Percentiles rank a stretch among this genome's conserved stretches.
These are phyloP conservation scores for Oasisia sp. DNA, from an alignment of 2,888 invertebrate species.

Conservation along the genomic window DNA sequence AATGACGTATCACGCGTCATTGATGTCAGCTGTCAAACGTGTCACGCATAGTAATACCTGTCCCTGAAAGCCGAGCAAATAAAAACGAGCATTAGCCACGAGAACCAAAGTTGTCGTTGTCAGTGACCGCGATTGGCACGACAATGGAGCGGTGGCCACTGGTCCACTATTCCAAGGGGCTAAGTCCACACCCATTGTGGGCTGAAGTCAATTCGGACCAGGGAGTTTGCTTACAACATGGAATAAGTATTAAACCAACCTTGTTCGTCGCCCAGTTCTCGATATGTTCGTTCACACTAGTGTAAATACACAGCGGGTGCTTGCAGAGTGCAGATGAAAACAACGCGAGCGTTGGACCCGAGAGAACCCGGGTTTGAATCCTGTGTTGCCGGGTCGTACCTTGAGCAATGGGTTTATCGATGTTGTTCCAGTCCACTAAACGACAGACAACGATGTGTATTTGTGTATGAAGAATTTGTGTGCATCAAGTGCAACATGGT, in stretches of 20 bases:
- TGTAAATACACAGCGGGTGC: too few relatives aligned
- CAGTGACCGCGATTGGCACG: not conserved
- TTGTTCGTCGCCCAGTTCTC: too few relatives aligned
- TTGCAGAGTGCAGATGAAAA: too few relatives aligned
- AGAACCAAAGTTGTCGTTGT: not conserved
- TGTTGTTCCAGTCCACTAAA: too few relatives aligned
- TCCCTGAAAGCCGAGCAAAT: not conserved
- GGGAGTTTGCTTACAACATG: not conserved
- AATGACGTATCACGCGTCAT: not conserved
- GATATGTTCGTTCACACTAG: too few relatives aligned
- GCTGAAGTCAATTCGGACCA: not conserved
- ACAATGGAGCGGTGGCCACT: not conserved
- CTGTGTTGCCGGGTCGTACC: too few relatives aligned
- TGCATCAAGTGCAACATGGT: too few relatives aligned
- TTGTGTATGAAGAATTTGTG: too few relatives aligned
- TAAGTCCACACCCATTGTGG: not conserved
- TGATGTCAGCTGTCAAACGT: not conserved
- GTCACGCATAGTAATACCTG: not conserved
- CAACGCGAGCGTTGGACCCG: too few relatives aligned
- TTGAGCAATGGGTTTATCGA: too few relatives aligned
- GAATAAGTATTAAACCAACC: not conserved
- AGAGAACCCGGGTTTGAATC: too few relatives aligned
- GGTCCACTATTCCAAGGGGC: not conserved
- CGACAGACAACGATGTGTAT: too few relatives aligned
- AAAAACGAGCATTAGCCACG: not conserved